Evolutionary conservation across 2,888 invertebrate species (phyloP), one percentile per base, ranked within the genome.

Genomic region (Leucophora obtusa): DNA sequence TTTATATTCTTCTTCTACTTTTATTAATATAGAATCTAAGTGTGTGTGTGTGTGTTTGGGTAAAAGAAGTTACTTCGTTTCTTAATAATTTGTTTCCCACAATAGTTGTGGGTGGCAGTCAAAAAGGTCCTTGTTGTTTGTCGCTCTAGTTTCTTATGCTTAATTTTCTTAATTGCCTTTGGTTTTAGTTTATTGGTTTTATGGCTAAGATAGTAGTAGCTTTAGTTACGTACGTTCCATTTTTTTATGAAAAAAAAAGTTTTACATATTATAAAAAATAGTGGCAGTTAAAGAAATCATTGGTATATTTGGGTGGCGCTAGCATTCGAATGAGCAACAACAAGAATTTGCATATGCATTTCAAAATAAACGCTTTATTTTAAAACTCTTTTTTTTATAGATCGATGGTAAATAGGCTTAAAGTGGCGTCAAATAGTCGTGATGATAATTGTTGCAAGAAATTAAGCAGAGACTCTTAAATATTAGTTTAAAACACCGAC

Each of bases 391-490:
- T 62, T 21, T 58, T 14, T 50, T 14, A 15, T 15, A 47, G 24
- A 47, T 35, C 35, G 15, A 60, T 66, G 4, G 60, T 14, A 51
- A 65, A 69, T 73, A 76, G 69, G 65, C 69, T 73, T 66, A 53
- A 60, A 77, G 58, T 86, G 86, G 84, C 84, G 84, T 72, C 83
- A 83, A 82, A 79, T 82, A 84, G 85, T 86, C 84, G 83, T 59
- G 81, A 78, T 84, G 85, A 86, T 87, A 87, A 87, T 87, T 86
- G 85, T 74, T 6, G 3, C 47, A 21, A 47, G 3, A 47, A 38
- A 17, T 11, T 5, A 38, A 1, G 14, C 80, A 81, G 77, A 24
- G 77, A 53, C 70, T 77, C 77, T 54, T 50, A 69, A 74, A 63
- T 72, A 21, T 11, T 6, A 28, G 28, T 28, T 28, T 1, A 6